Base-by-base conservation (phyloP, 2,888 invertebrate species). In the Phengaris arion region DNA sequence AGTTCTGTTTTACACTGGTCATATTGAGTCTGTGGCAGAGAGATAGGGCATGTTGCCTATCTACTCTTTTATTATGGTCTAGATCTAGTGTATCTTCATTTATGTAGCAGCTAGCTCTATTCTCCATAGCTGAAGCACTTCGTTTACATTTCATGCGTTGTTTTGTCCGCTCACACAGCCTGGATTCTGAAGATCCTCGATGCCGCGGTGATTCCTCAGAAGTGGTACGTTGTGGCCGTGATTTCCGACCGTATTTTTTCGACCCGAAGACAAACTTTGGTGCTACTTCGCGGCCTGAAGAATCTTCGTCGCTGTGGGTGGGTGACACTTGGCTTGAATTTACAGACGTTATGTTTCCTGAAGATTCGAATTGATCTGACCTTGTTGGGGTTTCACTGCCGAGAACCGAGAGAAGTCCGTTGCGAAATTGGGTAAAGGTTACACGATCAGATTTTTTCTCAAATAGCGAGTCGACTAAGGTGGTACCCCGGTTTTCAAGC, bases 351-450 rank as follows among this genome's bases (percentile, higher is more conserved):
- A 83, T 78, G 70, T 87, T 83, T 64, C 85, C 83, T 13, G 81
- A 74, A 68, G 82, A 76, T 57, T 81, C 79, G 75, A 80, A 77
- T 74, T 84, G 77, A 69, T 79, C 78, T 13, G 79, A 79, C 68
- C 80, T 77, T 54, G 81, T 77, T 8, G 86, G 81, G 72, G 89
- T 87, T 77, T 92, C 92, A 82, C 90, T 95, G 86, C 95, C 96
- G 76, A 97, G 93, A 81, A 97, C 94, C 77, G 95, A 94, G 51
- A 97, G 90, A 78, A 97, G 91, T 8, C 96, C 97, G 87, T 96
- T 96, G 83, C 96, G 96, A 85, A 97, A 97, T 85, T 96, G 95
- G 46, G 94, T 89, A 89, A 97, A 97, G 76, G 96, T 95, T 79
- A 91, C 89, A 45, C 92, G 86, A 72, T 94, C 94, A 57, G 89